These are phyloP conservation scores for Sebastes cheni DNA, from an alignment of 2,797 vertebrate species.

Conservation along the genomic window DNA sequence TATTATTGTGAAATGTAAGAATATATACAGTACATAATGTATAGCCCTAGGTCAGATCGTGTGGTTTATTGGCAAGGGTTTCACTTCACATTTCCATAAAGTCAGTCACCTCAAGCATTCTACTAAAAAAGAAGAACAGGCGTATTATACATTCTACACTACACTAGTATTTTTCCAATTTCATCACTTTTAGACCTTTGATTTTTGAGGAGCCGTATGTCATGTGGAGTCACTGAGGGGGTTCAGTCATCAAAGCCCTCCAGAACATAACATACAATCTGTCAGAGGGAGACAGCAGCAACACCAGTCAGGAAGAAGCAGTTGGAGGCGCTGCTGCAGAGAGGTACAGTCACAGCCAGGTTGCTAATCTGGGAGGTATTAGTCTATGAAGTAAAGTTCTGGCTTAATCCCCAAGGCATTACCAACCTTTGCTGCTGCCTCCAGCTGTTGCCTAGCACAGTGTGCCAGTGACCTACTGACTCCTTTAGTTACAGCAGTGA, in stretches of 20 bases:
- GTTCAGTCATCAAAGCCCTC: conserved; percentile 29
- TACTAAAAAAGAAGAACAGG: conserved; percentile 31
- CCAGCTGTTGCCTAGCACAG: conserved; percentile 70
- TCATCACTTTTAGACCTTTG: conserved; percentile 8
- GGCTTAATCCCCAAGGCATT: conserved; percentile 72
- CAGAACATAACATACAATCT: conserved; percentile 16
- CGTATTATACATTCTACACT: background rate
- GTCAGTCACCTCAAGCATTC: background rate
- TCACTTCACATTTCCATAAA: conserved; percentile 67
- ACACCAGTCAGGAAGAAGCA: conserved; percentile 20
- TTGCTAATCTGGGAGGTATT: conserved; percentile 77
- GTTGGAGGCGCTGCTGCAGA: conserved; percentile 44
- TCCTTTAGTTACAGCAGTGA: conserved; percentile 40
- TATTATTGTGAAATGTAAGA: conserved; percentile 1
- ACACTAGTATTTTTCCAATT: conserved; percentile 5
- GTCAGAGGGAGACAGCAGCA: conserved; percentile 26
- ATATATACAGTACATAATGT: background rate
- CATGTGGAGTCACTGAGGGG: background rate
- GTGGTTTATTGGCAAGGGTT: conserved; percentile 44
- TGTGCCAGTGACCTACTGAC: conserved; percentile 59
- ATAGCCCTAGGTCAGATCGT: background rate
- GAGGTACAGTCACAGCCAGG: conserved; percentile 55
- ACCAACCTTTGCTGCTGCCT: conserved; percentile 61
- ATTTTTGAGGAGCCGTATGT: conserved; percentile 2
- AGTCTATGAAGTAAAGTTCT: conserved; percentile 64